phyloP scores from a whole-genome alignment of 2,113 vertebrate genomes.

The Neogobius melanostomus region DNA sequence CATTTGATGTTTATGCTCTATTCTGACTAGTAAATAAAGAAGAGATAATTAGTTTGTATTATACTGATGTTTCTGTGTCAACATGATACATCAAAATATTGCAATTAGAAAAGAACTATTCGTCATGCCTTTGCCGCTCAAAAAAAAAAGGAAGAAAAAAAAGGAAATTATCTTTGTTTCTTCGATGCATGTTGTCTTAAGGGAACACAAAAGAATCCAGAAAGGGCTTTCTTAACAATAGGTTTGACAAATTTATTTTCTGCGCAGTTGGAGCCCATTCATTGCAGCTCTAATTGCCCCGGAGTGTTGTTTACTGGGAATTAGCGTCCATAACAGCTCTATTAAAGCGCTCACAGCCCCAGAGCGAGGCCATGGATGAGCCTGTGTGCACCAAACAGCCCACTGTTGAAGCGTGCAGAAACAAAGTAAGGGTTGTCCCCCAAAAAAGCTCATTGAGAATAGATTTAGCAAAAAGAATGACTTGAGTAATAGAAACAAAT shows the following conservation, averaged over 20 bases:
- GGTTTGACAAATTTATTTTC: constrained; percentile 32
- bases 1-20: too few relatives aligned
- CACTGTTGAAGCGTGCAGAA: background rate
- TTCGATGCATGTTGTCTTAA: constrained; percentile 16
- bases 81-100: too few relatives aligned
- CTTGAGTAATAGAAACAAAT: too few relatives aligned
- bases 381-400: background rate
- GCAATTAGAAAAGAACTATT: too few relatives aligned
- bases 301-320: constrained; percentile 26
- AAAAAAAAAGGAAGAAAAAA: background rate
- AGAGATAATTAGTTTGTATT: too few relatives aligned
- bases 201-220: constrained; percentile 10
- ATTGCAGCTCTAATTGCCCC: constrained; percentile 17
- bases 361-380: background rate
- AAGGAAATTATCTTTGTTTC: constrained; percentile 21
- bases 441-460: too few relatives aligned
- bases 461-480: too few relatives aligned
- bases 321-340: constrained; percentile 20
- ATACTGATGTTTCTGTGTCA: too few relatives aligned
- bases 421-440: background rate
- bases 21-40: too few relatives aligned
- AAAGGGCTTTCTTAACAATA: constrained; percentile 31
- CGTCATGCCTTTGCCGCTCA: background rate
- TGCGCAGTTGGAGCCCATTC: constrained; percentile 6
- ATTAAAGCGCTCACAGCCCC: constrained; percentile 2